Evolutionary conservation across 64 coral and sea anemone species (phyloP).

Genomic region (Dendronephthya gigantea): DNA sequence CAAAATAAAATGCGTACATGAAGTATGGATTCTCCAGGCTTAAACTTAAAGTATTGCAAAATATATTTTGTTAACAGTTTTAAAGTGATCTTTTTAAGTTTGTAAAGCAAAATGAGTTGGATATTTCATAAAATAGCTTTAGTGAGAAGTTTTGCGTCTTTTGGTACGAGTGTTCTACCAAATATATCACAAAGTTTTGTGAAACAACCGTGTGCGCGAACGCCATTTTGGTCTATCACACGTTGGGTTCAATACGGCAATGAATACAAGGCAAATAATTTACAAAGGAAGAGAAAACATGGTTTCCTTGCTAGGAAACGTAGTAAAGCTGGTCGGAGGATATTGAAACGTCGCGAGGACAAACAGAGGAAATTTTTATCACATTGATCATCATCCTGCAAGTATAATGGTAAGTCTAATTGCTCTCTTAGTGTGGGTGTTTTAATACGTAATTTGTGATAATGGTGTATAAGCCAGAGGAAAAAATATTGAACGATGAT

Average conservation of each 20-base stretch:
- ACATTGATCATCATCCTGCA: conserved; percentile 34
- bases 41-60: too few relatives aligned
- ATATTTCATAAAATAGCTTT: not conserved
- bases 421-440: not conserved
- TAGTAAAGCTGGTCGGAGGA: conserved; percentile 63
- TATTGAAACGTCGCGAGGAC: conserved; percentile 63
- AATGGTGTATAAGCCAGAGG: not conserved
- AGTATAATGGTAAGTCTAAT: not conserved
- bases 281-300: conserved; percentile 96
- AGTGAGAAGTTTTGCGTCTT: not conserved
- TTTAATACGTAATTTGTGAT: not conserved
- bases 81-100: not conserved
- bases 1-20: not conserved
- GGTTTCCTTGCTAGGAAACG: conserved; percentile 73
- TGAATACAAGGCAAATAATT: conserved; percentile 92
- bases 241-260: conserved; percentile 48
- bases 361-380: conserved; percentile 95
- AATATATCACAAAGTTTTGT: not conserved
- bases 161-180: not conserved
- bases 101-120: not conserved
- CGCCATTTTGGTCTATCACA: not conserved
- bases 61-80: not conserved
- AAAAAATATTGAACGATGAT: too few relatives aligned
- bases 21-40: not conserved
- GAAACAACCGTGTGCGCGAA: not conserved